Conservation (phyloP, 2,797 vertebrate species). For the Melanotaenia parkinsoni region DNA sequence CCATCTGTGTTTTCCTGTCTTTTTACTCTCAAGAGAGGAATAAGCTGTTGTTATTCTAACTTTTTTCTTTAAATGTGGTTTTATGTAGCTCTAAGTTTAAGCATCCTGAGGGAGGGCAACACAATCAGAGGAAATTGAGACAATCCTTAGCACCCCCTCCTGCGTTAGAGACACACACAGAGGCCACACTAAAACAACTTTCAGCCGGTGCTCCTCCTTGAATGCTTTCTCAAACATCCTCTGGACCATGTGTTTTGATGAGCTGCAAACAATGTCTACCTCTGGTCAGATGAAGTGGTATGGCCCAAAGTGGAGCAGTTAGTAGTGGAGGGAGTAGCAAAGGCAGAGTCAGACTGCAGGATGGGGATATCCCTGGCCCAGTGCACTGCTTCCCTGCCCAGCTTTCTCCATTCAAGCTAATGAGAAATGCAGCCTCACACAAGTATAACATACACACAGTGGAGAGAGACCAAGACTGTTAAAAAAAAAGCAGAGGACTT, state of each 20-base stretch:
- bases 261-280: constrained; percentile 27
- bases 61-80: constrained; percentile 58
- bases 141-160: constrained; percentile 36
- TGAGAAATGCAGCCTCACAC: constrained; percentile 61
- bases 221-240: constrained; percentile 43
- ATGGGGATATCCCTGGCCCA: constrained; percentile 69
- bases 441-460: constrained; percentile 40
- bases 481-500: neutral
- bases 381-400: constrained; percentile 27
- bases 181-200: constrained; percentile 22
- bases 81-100: constrained; percentile 52
- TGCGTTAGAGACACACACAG: constrained; percentile 21
- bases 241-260: constrained; percentile 27
- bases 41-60: constrained; percentile 64
- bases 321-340: constrained; percentile 50
- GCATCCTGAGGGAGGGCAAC: constrained; percentile 60
- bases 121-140: constrained; percentile 79
- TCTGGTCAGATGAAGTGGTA: constrained; percentile 29
- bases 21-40: constrained; percentile 54
- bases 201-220: constrained; percentile 18
- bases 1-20: constrained; percentile 40
- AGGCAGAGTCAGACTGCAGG: constrained; percentile 60
- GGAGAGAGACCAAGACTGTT: neutral
- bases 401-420: constrained; percentile 64
- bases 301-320: constrained; percentile 47